A percentile compares a stretch with the other conserved stretches of the same genome.
These are phyloP conservation scores for Tapirus terrestris DNA, from an alignment of 2,113 vertebrate genomes.

Conservation along the genomic window DNA sequence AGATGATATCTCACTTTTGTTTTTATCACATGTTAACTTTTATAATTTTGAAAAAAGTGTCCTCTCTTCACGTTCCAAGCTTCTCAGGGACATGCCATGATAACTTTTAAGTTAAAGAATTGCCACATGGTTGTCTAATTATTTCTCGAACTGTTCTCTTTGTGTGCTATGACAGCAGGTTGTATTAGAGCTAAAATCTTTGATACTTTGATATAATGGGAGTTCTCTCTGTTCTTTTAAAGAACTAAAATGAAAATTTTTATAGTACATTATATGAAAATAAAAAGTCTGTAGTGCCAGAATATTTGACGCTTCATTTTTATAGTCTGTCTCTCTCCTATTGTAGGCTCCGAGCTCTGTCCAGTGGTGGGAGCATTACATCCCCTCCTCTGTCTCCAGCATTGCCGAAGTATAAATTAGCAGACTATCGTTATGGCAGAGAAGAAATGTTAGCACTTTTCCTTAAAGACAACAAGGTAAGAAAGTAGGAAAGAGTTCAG, in stretches of 20 bases:
- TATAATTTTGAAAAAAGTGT: background rate
- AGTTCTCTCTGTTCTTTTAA: background rate
- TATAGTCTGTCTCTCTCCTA: background rate
- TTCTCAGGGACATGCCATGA: background rate
- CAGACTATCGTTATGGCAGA: constrained; percentile 98
- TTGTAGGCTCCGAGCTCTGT: constrained; percentile 96
- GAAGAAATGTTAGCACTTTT: constrained; percentile 99
- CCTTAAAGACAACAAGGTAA: constrained; percentile 98
- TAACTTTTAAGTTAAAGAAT: background rate
- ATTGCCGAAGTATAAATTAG: constrained; percentile 99
- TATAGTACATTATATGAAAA: background rate
- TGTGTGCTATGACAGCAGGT: background rate
- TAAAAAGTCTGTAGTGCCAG: background rate
- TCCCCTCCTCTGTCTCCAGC: constrained; percentile 98
- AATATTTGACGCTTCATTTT: constrained; percentile 1
- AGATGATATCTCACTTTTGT: background rate
- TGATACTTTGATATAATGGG: background rate
- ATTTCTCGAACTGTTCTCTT: background rate
- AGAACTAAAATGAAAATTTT: background rate
- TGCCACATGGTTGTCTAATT: background rate
- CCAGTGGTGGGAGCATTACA: constrained; percentile 94
- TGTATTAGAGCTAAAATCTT: constrained; percentile 30
- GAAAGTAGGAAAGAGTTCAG: constrained; percentile 41
- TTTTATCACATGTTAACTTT: background rate
- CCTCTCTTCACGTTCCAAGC: background rate